A percentile compares a stretch with the other conserved stretches of the same genome.
phyloP scores from a whole-genome alignment of 2,113 vertebrate genomes.

The Menura novaehollandiae region DNA sequence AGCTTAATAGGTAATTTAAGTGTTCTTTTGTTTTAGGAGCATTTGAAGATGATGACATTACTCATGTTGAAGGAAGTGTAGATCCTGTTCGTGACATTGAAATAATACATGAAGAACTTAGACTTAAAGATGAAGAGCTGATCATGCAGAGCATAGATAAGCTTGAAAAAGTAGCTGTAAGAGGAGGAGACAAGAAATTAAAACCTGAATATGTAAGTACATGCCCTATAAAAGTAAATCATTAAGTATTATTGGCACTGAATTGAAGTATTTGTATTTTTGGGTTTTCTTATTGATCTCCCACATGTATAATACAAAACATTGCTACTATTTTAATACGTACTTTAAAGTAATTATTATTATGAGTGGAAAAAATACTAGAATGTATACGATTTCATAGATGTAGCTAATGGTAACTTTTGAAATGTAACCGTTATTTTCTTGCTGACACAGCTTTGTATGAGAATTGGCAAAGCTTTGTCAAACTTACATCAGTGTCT shows the following conservation, averaged over 20 bases:
- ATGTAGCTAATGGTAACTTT: slow-evolving; percentile 67
- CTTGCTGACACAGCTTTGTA: neutral
- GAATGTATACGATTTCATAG: slow-evolving; percentile 68
- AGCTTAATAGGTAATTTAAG: neutral
- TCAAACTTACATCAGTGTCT: neutral
- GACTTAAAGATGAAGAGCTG: slow-evolving; percentile 92
- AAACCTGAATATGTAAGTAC: slow-evolving; percentile 94
- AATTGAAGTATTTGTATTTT: neutral
- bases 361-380: slow-evolving; percentile 79
- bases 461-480: neutral
- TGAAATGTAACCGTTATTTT: neutral
- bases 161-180: slow-evolving; percentile 91
- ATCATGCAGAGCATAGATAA: slow-evolving; percentile 90
- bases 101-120: slow-evolving; percentile 93
- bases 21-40: slow-evolving; percentile 74
- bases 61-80: slow-evolving; percentile 94
- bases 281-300: neutral
- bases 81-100: slow-evolving; percentile 93
- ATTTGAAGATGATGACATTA: slow-evolving; percentile 97
- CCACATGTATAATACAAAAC: neutral
- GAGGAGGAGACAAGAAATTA: slow-evolving; percentile 90
- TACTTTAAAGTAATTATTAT: slow-evolving; percentile 76
- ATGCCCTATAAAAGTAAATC: neutral
- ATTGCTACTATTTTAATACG: slow-evolving; percentile 56
- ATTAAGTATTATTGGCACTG: neutral